These are phyloP conservation scores for Lagenorhynchus albirostris DNA, from an alignment of 2,113 vertebrate species.

Conservation along the genomic window DNA sequence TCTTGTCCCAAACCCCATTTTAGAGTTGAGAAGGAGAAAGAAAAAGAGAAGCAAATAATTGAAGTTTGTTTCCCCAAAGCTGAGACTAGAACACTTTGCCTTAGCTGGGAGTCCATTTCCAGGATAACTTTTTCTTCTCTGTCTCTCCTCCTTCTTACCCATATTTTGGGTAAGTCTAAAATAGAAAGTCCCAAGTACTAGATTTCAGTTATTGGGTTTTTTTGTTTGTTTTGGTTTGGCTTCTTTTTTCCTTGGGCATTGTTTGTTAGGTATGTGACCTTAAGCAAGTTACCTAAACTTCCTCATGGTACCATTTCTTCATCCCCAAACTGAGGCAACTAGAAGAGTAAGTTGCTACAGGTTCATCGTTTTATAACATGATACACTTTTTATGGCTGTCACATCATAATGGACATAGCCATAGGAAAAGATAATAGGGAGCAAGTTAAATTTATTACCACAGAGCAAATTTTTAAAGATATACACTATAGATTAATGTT, in stretches of 20 bases:
- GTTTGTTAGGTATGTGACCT: not conserved
- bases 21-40: not conserved
- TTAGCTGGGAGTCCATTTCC: not conserved
- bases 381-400: not conserved
- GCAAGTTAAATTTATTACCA: not conserved
- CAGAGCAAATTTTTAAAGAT: not conserved
- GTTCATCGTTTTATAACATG: not conserved
- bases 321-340: not conserved
- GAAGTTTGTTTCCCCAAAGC: not conserved
- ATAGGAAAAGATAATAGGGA: not conserved
- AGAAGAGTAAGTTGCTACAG: not conserved
- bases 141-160: not conserved
- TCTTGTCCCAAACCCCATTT: not conserved
- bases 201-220: not conserved
- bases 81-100: not conserved
- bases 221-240: not conserved
- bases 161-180: not conserved
- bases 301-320: not conserved
- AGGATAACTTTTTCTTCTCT: not conserved
- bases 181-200: not conserved
- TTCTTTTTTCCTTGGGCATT: not conserved
- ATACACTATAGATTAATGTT: not conserved
- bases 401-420: not conserved
- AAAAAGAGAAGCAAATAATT: not conserved
- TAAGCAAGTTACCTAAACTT: not conserved